Evolutionary conservation across 2,797 vertebrate genomes (phyloP).

Genomic region (Siniperca scherzeri): DNA sequence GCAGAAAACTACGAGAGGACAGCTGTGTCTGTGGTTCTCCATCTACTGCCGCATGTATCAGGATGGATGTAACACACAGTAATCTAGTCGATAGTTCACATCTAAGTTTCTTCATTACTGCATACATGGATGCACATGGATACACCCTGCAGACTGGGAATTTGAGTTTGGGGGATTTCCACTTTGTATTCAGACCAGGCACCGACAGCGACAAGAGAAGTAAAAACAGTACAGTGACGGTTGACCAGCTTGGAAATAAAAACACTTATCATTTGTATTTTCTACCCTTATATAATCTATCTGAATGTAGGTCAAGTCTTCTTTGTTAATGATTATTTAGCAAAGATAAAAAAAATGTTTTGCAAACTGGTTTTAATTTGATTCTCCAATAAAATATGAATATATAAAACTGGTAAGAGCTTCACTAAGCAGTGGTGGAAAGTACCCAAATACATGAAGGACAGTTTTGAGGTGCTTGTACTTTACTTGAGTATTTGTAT

Average conservation of each 20-base stretch:
- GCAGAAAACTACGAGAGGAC: conserved; percentile 49
- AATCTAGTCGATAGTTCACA: not conserved
- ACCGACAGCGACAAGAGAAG: not conserved
- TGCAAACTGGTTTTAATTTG: not conserved
- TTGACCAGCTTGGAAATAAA: not conserved
- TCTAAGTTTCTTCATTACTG: not conserved
- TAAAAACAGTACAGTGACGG: not conserved
- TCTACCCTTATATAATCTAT: not conserved
- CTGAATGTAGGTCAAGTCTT: not conserved
- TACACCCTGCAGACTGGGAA: not conserved
- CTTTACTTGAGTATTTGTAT: not conserved
- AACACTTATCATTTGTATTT: not conserved
- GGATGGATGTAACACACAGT: not conserved
- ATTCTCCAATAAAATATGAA: not conserved
- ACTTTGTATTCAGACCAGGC: not conserved
- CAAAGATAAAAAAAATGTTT: no score
- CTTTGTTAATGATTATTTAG: not conserved
- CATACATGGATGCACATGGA: conserved; percentile 5
- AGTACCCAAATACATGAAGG: not conserved
- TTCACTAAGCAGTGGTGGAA: not conserved
- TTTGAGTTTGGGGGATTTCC: not conserved
- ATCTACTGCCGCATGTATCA: conserved; percentile 17
- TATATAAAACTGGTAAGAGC: not conserved
- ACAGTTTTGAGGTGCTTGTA: not conserved
- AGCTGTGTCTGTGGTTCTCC: conserved; percentile 49